phyloP scores from a whole-genome alignment of 2,888 invertebrate genomes.

The Orchestes rusci region DNA sequence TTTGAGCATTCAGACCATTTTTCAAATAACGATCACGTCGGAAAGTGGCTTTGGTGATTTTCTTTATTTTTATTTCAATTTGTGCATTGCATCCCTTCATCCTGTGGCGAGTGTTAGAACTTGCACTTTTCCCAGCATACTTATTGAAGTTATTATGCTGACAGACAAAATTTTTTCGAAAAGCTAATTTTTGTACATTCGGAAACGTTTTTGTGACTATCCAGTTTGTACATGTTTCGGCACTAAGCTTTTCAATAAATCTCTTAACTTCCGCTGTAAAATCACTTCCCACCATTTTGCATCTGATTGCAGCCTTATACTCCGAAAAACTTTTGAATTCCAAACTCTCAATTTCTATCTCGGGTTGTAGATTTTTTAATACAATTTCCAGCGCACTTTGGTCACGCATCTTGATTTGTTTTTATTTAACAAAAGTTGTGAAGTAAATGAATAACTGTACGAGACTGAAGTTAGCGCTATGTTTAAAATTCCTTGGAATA shows the following conservation, averaged over 20 bases:
- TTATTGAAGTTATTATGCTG: conserved; percentile 10
- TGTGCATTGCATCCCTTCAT: conserved; percentile 1
- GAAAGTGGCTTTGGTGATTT: neutral
- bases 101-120: conserved; percentile 6
- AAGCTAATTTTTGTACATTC: conserved; percentile 3
- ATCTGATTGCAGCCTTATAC: neutral
- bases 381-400: neutral
- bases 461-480: neutral
- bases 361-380: neutral
- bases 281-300: neutral
- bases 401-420: conserved; percentile 10
- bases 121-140: conserved; percentile 4
- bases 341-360: conserved; percentile 10
- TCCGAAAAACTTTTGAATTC: conserved; percentile 11
- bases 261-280: conserved; percentile 4
- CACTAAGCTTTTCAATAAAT: conserved; percentile 10
- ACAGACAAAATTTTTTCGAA: conserved; percentile 10
- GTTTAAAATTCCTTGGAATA: conserved; percentile 1
- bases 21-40: neutral
- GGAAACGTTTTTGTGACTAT: conserved; percentile 1
- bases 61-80: conserved; percentile 1
- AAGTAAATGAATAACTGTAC: conserved; percentile 8
- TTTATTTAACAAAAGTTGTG: conserved; percentile 1
- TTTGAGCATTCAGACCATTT: conserved; percentile 3
- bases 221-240: conserved; percentile 13